phyloP scores from a whole-genome alignment of 2,888 invertebrate genomes.

The Allygus modestus region DNA sequence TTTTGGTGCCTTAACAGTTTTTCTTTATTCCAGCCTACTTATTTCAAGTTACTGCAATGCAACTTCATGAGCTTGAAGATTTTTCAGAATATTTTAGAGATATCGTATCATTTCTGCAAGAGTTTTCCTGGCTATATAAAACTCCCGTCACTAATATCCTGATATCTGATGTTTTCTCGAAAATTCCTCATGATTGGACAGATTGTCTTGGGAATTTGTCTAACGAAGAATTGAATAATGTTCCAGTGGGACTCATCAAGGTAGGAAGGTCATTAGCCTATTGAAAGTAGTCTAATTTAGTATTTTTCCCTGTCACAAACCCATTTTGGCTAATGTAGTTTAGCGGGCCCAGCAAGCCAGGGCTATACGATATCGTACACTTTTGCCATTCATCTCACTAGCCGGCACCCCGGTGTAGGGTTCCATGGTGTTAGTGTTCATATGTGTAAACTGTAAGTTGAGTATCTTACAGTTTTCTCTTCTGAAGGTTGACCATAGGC shows the following conservation, averaged over 20 bases:
- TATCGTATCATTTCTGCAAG: conserved; percentile 3
- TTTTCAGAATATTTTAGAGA: conserved; percentile 46
- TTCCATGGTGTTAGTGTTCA: too few species aligned
- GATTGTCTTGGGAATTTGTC: background rate
- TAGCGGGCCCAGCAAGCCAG: background rate
- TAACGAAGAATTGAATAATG: conserved; percentile 48
- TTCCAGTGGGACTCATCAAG: conserved; percentile 49
- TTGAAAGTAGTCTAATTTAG: background rate
- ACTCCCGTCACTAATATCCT: conserved; percentile 44
- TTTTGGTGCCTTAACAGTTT: too few species aligned
- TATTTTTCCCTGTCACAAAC: background rate
- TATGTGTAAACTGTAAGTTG: too few species aligned
- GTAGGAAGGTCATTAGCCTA: too few species aligned
- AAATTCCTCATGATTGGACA: conserved; percentile 43
- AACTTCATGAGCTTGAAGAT: background rate
- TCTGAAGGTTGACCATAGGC: too few species aligned
- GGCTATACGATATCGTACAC: background rate
- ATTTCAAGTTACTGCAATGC: background rate
- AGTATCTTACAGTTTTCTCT: too few species aligned
- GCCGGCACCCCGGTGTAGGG: background rate
- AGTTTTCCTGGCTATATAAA: conserved; percentile 39
- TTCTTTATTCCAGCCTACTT: too few species aligned
- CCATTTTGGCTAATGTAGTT: background rate
- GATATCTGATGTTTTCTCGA: conserved; percentile 26
- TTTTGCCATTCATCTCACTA: background rate